These are phyloP conservation scores for Ceratoteleas bidentatus DNA, from an alignment of 1,140 invertebrate genomes.

Conservation along the genomic window DNA sequence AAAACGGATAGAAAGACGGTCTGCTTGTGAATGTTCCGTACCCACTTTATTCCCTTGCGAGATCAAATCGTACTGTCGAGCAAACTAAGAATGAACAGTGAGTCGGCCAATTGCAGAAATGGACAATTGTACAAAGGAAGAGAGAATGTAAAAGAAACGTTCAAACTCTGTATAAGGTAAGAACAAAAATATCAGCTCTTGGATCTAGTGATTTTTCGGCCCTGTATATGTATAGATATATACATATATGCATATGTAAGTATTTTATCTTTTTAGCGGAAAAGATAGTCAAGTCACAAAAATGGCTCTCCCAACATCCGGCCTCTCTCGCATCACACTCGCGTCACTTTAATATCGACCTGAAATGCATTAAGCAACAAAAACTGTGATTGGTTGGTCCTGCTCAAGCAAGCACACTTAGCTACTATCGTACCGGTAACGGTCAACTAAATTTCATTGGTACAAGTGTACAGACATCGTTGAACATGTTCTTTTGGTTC, in stretches of 20 bases:
- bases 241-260: slow-evolving; percentile 61
- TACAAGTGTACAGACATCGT: neutral
- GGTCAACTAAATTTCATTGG: slow-evolving; percentile 7
- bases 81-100: too few species aligned
- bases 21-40: too few species aligned
- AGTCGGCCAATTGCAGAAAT: too few species aligned
- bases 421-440: slow-evolving; percentile 73
- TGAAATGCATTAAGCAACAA: slow-evolving; percentile 82
- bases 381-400: slow-evolving; percentile 79
- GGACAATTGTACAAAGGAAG: too few species aligned
- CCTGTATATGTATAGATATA: slow-evolving; percentile 48
- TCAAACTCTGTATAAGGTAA: slow-evolving; percentile 71
- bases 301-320: slow-evolving; percentile 79
- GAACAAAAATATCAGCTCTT: slow-evolving; percentile 68
- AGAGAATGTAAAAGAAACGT: slow-evolving; percentile 5
- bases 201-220: slow-evolving; percentile 72
- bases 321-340: slow-evolving; percentile 79
- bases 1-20: too few species aligned
- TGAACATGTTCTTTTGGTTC: too few species aligned
- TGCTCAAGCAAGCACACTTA: slow-evolving; percentile 73
- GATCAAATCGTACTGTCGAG: too few species aligned
- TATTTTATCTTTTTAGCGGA: slow-evolving; percentile 74
- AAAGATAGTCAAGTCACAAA: slow-evolving; percentile 80
- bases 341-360: slow-evolving; percentile 81
- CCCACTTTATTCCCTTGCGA: too few species aligned